These are phyloP conservation scores for Peromyscus eremicus DNA, from an alignment of 2,797 vertebrate genomes.

Conservation along the genomic window DNA sequence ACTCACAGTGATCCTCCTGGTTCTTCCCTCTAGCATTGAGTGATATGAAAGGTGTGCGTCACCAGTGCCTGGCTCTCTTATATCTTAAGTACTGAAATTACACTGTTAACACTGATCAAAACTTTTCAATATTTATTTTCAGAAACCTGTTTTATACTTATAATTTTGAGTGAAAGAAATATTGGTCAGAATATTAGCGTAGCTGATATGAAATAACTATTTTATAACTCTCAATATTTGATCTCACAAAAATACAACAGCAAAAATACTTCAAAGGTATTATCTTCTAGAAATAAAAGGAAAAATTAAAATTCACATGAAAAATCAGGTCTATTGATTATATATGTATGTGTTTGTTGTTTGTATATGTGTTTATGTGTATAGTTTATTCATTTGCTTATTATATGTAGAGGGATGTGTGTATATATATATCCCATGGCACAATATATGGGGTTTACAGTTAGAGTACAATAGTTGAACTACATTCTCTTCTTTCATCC, in stretches of 20 bases:
- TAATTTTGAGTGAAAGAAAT: not conserved
- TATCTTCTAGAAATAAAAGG: not conserved
- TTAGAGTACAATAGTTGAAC: too few species aligned
- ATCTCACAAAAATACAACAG: not conserved
- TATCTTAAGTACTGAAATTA: not conserved
- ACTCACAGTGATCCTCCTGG: not conserved
- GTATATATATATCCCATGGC: not conserved
- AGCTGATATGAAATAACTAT: not conserved
- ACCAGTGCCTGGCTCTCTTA: not conserved
- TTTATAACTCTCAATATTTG: not conserved
- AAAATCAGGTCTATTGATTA: not conserved
- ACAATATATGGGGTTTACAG: not conserved
- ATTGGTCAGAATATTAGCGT: not conserved
- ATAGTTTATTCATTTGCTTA: not conserved
- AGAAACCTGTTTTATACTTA: not conserved
- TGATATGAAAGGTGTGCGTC: not conserved
- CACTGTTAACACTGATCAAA: not conserved
- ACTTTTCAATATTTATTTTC: not conserved
- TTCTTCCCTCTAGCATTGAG: not conserved
- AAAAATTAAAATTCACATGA: not conserved
- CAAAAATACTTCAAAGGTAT: not conserved
- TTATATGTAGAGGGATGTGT: not conserved
- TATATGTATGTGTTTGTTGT: not conserved
- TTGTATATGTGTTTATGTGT: not conserved
- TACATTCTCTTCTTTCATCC: not conserved